Evolutionary conservation across 1,140 invertebrate species (phyloP).

Genomic region (Dinoponera quadriceps): DNA sequence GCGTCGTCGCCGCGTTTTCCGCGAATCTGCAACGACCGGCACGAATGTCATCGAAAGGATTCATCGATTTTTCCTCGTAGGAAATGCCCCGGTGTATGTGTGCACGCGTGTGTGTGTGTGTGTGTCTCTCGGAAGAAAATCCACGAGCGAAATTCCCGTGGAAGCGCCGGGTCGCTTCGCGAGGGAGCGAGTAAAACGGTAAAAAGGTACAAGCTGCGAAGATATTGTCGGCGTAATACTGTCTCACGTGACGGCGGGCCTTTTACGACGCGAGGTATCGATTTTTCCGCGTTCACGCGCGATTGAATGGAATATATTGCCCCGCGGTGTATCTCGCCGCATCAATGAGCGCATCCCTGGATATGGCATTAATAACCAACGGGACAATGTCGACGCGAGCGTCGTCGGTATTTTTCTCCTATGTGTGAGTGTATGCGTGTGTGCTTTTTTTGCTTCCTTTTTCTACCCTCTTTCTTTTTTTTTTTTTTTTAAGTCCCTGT

Average conservation of each 20-base stretch:
- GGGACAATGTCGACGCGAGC: constrained; percentile 24
- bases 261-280: constrained; percentile 43
- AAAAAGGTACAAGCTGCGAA: constrained; percentile 51
- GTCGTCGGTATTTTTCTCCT: constrained; percentile 30
- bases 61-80: constrained; percentile 1
- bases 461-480: not conserved
- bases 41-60: constrained; percentile 46
- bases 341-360: constrained; percentile 40
- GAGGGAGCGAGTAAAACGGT: constrained; percentile 51
- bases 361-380: constrained; percentile 35
- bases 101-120: too few species aligned
- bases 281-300: constrained; percentile 49
- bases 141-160: constrained; percentile 20
- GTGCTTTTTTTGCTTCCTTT: not conserved
- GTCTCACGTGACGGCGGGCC: constrained; percentile 40
- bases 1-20: constrained; percentile 9
- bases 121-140: constrained; percentile 27
- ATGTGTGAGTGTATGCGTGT: not conserved
- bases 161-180: constrained; percentile 6
- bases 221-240: constrained; percentile 66
- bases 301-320: constrained; percentile 69
- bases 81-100: not conserved
- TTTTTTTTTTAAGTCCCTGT: constrained; percentile 15
- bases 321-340: constrained; percentile 3
- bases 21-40: constrained; percentile 19